Percentiles rank a stretch among this genome's conserved stretches.
phyloP scores from a whole-genome alignment of 2,797 vertebrate species.

The Remorina albescens region DNA sequence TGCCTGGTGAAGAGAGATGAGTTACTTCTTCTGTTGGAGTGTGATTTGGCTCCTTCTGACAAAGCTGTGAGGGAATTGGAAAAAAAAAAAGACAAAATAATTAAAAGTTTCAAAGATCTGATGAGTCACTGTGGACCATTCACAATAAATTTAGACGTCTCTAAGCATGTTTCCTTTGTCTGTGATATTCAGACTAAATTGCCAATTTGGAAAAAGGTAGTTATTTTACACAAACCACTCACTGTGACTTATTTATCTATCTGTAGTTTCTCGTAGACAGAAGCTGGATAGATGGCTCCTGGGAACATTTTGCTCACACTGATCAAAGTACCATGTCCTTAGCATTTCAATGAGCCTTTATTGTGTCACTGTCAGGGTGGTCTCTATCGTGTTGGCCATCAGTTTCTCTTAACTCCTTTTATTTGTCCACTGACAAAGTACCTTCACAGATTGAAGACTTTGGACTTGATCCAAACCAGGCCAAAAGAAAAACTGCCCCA shows the following conservation, averaged over 20 bases:
- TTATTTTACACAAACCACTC: background rate
- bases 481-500: no score
- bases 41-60: background rate
- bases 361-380: background rate
- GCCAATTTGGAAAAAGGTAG: background rate
- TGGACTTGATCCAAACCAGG: background rate
- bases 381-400: background rate
- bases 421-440: background rate
- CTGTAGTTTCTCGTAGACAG: background rate
- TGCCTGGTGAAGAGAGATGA: conserved; percentile 16
- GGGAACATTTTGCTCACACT: background rate
- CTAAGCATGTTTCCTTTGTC: background rate
- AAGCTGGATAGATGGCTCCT: background rate
- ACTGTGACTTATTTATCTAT: background rate
- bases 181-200: background rate
- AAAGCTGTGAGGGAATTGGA: background rate
- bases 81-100: background rate
- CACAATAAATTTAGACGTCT: background rate
- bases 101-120: background rate
- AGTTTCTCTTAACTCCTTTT: background rate
- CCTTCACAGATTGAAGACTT: background rate
- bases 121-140: background rate
- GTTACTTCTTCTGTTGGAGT: conserved; percentile 3
- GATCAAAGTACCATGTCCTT: background rate
- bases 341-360: background rate